phyloP scores from a whole-genome alignment of 2,797 vertebrate species.

The Melopsittacus undulatus region DNA sequence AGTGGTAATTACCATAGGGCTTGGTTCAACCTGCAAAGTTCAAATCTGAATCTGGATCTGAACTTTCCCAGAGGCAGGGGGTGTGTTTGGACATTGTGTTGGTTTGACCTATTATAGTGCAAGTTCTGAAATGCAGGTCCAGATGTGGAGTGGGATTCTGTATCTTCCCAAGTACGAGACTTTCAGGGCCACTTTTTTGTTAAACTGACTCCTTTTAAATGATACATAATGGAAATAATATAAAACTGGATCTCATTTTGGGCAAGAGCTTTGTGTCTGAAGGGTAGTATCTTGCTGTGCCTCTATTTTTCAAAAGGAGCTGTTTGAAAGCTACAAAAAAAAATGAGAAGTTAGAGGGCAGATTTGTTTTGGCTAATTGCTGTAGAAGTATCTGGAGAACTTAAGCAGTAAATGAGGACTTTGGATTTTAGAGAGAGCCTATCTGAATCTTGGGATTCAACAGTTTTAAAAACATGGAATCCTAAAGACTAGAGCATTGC shows the following conservation, averaged over 20 bases:
- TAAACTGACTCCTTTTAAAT: not conserved
- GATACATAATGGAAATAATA: not conserved
- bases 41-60: conserved; percentile 41
- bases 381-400: conserved; percentile 27
- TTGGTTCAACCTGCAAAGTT: conserved; percentile 44
- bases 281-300: not conserved
- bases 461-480: conserved; percentile 47
- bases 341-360: not conserved
- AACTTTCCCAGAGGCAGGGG: conserved; percentile 40
- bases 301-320: conserved; percentile 9
- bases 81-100: conserved; percentile 26
- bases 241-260: not conserved
- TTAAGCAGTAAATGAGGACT: not conserved
- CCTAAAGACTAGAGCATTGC: conserved; percentile 60
- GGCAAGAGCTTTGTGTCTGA: not conserved
- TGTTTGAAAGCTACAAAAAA: not conserved
- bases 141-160: not conserved
- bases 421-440: conserved; percentile 24
- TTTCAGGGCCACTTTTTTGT: not conserved
- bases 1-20: not conserved
- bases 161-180: not conserved
- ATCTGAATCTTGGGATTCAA: conserved; percentile 28
- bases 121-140: not conserved
- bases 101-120: not conserved
- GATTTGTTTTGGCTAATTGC: conserved; percentile 36